These are phyloP conservation scores for Tychaedon coryphoeus DNA, from an alignment of 2,113 vertebrate species.

Conservation along the genomic window DNA sequence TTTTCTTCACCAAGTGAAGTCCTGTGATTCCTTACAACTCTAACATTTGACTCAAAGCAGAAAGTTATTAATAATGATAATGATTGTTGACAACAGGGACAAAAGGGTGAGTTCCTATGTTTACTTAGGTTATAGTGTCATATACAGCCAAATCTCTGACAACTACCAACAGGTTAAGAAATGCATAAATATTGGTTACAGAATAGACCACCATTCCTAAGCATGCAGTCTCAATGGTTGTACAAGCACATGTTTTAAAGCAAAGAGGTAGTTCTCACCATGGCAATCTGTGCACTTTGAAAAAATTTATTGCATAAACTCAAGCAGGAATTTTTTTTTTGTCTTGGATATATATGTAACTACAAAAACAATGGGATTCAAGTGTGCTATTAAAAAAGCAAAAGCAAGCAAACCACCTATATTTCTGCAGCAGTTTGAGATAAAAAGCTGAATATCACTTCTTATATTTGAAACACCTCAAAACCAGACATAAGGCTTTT, in stretches of 20 bases:
- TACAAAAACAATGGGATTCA: background rate
- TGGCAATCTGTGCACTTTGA: background rate
- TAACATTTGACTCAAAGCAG: background rate
- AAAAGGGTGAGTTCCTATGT: background rate
- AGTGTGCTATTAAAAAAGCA: background rate
- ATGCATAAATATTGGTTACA: background rate
- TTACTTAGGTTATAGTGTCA: background rate
- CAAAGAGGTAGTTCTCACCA: background rate
- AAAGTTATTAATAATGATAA: background rate
- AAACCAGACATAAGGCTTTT: background rate
- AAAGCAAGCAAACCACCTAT: background rate
- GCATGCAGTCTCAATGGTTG: background rate
- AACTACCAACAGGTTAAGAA: background rate
- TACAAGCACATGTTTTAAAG: background rate
- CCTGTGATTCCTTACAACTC: background rate
- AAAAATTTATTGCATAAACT: background rate
- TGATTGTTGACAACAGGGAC: background rate
- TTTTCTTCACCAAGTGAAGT: background rate
- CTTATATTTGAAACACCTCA: background rate
- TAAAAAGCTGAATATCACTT: background rate
- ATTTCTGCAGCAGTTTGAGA: background rate
- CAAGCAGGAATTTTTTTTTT: background rate
- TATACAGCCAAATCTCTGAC: background rate
- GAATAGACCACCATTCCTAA: background rate
- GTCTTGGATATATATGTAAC: background rate